phyloP scores from a whole-genome alignment of 2,888 invertebrate species.

The Drosophila diplacantha region DNA sequence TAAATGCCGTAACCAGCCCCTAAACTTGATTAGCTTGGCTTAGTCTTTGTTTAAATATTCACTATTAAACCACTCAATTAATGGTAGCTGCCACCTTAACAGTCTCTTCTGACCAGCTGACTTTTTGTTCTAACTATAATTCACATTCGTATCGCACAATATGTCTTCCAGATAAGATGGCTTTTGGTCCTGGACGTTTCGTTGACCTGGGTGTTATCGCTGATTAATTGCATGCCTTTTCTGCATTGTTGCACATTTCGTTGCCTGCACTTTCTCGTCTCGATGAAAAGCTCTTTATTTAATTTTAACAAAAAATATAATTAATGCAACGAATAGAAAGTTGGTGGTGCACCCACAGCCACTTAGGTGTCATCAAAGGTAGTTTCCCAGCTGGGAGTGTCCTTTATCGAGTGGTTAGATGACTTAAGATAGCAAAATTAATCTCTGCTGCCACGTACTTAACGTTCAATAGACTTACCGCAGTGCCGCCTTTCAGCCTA shows the following conservation, averaged over 20 bases:
- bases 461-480: constrained; percentile 1
- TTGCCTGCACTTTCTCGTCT: constrained; percentile 16
- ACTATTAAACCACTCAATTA: neutral
- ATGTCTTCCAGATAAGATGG: neutral
- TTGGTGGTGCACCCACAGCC: neutral
- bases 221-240: constrained; percentile 27
- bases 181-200: neutral
- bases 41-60: neutral
- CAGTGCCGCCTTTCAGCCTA: constrained; percentile 1
- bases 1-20: neutral
- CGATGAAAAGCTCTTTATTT: constrained; percentile 4
- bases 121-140: too few relatives aligned
- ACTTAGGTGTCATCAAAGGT: constrained; percentile 19
- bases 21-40: neutral
- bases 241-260: constrained; percentile 32
- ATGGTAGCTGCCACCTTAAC: neutral
- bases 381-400: constrained; percentile 33
- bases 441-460: neutral
- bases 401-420: constrained; percentile 5
- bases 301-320: constrained; percentile 31
- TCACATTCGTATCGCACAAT: neutral
- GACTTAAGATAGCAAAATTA: neutral
- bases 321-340: neutral
- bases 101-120: too few relatives aligned
- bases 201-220: constrained; percentile 6